A percentile compares a stretch with the other conserved stretches of the same genome.
These are phyloP conservation scores for Xestoiulus laeticollis DNA, from an alignment of 2,888 invertebrate species.

Conservation along the genomic window DNA sequence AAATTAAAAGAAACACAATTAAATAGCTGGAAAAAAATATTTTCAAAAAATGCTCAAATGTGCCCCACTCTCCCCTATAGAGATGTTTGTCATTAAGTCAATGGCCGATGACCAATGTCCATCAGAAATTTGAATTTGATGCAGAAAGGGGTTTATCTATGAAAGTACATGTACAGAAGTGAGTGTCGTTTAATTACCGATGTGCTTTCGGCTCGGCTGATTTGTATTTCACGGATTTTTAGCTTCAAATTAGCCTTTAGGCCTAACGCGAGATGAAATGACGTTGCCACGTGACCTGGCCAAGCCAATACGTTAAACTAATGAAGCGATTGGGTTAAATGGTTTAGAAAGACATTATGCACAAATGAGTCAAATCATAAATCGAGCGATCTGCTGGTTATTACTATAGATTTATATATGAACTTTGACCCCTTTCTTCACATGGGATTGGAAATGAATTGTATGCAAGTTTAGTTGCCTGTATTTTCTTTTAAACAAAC, in stretches of 20 bases:
- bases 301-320: no score
- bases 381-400: background rate
- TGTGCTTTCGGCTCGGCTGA: background rate
- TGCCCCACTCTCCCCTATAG: no score
- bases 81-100: no score
- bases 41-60: no score
- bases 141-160: no score
- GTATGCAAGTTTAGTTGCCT: no score
- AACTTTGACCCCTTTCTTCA: background rate
- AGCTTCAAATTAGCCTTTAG: background rate
- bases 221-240: conserved; percentile 14
- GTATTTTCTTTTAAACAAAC: no score
- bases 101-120: background rate
- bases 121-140: background rate
- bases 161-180: background rate
- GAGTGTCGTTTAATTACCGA: background rate
- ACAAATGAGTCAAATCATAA: background rate
- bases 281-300: background rate
- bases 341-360: background rate
- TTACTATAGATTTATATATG: background rate
- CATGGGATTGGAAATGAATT: no score
- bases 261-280: background rate
- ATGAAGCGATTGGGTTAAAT: background rate
- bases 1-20: no score
- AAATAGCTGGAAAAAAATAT: no score